These are phyloP conservation scores for fruit fly (Drosophila melanogaster) DNA, from an alignment of 1,140 invertebrate genomes.

Conservation along the genomic window DNA sequence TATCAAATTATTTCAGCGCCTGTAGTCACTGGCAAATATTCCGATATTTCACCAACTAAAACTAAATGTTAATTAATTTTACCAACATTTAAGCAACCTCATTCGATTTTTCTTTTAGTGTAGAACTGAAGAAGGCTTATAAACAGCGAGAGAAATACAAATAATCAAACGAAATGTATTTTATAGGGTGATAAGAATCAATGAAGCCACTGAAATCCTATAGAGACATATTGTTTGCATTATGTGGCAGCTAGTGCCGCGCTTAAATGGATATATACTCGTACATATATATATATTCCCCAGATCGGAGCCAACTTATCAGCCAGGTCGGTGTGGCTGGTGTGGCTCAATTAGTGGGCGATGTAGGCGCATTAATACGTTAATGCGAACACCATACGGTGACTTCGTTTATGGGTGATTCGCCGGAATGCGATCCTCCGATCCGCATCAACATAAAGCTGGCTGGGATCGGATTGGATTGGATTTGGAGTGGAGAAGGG, in stretches of 20 bases:
- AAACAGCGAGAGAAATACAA: conserved; percentile 80
- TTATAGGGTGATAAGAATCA: conserved; percentile 85
- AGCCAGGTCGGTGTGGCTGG: conserved; percentile 55
- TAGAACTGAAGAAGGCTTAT: conserved; percentile 34
- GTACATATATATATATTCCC: conserved; percentile 19
- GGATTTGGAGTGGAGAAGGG: not conserved
- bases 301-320: conserved; percentile 43
- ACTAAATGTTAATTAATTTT: too few relatives aligned
- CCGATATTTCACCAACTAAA: too few relatives aligned
- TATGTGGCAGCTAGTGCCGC: conserved; percentile 63
- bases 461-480: not conserved
- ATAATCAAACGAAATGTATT: conserved; percentile 85
- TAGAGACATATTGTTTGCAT: conserved; percentile 85
- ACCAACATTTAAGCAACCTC: too few relatives aligned
- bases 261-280: not conserved
- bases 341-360: conserved; percentile 76
- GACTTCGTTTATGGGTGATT: conserved; percentile 76
- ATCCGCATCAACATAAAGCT: conserved; percentile 8
- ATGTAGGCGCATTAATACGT: conserved; percentile 81
- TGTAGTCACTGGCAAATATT: too few relatives aligned
- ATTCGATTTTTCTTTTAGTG: not conserved
- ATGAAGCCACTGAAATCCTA: conserved; percentile 85
- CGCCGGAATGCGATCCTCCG: conserved; percentile 56
- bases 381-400: conserved; percentile 43
- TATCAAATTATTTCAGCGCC: too few relatives aligned